Percentiles rank a stretch among this genome's conserved stretches.
Conservation (phyloP, 2,797 vertebrate species). For the Semotilus atromaculatus region DNA sequence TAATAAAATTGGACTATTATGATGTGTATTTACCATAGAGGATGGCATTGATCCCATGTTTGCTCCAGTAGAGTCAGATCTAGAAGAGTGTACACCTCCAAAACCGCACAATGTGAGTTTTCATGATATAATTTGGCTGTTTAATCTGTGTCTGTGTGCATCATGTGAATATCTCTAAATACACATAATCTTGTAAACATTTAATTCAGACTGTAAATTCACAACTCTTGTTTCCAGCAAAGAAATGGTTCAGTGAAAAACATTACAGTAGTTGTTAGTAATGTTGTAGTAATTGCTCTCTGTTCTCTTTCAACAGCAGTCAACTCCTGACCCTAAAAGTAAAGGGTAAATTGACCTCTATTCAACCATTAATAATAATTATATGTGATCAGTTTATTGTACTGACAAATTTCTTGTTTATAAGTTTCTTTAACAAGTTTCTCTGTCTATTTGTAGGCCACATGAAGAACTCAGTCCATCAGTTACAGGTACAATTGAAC, state of each 20-base stretch:
- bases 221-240: background rate
- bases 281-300: background rate
- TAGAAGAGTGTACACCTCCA: constrained; percentile 57
- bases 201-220: background rate
- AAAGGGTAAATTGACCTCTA: constrained; percentile 24
- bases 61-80: constrained; percentile 65
- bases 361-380: background rate
- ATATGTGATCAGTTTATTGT: background rate
- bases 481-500: background rate
- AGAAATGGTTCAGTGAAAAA: background rate
- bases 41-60: constrained; percentile 26
- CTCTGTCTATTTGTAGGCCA: background rate
- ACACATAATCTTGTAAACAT: background rate
- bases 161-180: background rate
- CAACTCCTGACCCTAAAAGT: background rate
- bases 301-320: constrained; percentile 11
- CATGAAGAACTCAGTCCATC: background rate
- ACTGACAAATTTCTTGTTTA: background rate
- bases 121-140: background rate
- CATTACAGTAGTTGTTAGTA: background rate
- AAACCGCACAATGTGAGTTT: constrained; percentile 53
- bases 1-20: background rate
- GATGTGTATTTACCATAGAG: constrained; percentile 33
- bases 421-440: background rate
- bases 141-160: background rate